Evolutionary conservation across 2,888 invertebrate species (phyloP).

Genomic region (Cylloceria caligata): DNA sequence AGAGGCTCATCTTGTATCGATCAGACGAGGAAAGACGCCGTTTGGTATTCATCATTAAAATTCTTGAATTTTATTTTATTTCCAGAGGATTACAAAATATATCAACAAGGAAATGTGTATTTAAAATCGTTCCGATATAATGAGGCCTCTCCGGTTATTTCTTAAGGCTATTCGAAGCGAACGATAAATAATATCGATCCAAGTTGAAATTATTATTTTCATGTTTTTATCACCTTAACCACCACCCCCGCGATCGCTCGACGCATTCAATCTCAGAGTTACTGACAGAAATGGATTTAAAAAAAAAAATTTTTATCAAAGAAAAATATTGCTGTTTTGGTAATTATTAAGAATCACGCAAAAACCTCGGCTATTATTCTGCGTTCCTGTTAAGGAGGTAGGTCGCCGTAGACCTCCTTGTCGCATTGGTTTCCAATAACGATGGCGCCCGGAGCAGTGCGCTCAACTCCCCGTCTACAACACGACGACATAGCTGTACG

Average conservation of each 20-base stretch:
- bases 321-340: conserved; percentile 41
- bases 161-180: background rate
- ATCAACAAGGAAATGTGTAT: background rate
- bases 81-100: background rate
- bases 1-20: background rate
- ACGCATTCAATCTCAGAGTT: background rate
- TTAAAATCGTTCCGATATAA: too few relatives aligned
- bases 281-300: background rate
- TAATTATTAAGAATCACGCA: conserved; percentile 64
- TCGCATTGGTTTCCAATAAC: conserved; percentile 76
- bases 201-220: background rate
- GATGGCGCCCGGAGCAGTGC: conserved; percentile 14
- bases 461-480: conserved; percentile 11
- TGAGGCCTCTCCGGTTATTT: background rate
- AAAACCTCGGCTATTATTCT: conserved; percentile 73
- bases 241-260: background rate
- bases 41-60: too few relatives aligned
- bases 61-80: too few relatives aligned
- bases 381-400: conserved; percentile 78
- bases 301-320: conserved; percentile 21
- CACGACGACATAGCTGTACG: conserved; percentile 6
- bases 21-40: too few relatives aligned
- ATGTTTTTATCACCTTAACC: too few relatives aligned
- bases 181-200: background rate
- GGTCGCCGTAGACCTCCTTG: conserved; percentile 77